A percentile compares a stretch with the other conserved stretches of the same genome.
Evolutionary conservation across 2,113 vertebrate species (phyloP).

Genomic region (Trogon melanurus): DNA sequence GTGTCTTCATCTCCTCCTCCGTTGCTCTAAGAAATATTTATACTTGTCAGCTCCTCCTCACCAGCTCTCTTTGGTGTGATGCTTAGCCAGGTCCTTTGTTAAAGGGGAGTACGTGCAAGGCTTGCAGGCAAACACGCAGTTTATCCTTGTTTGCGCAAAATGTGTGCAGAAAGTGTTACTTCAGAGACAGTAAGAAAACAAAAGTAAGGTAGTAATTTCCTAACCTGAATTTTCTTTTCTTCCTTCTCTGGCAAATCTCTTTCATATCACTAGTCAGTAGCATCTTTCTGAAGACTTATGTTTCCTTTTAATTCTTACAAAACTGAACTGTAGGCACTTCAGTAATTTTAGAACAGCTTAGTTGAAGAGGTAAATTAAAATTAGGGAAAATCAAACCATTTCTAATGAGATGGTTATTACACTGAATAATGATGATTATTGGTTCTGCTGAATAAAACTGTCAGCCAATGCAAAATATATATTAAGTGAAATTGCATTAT

Average conservation of each 20-base stretch:
- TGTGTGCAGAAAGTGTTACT: not conserved
- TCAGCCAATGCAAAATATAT: conserved; percentile 76
- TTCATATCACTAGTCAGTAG: conserved; percentile 9
- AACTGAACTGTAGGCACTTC: conserved; percentile 67
- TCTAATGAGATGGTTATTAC: conserved; percentile 75
- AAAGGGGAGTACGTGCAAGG: not conserved
- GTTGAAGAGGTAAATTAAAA: conserved; percentile 78
- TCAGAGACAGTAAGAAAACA: conserved; percentile 13
- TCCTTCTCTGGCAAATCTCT: conserved; percentile 36
- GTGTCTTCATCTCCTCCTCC: conserved; percentile 26
- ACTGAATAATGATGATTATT: conserved; percentile 76
- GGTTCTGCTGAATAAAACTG: conserved; percentile 79
- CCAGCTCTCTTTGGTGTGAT: not conserved
- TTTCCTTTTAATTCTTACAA: conserved; percentile 65
- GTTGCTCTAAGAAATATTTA: conserved; percentile 9
- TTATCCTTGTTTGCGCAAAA: conserved; percentile 38
- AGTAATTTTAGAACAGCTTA: conserved; percentile 58
- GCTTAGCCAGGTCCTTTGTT: not conserved
- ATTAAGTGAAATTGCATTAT: conserved; percentile 71
- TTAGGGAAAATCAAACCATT: conserved; percentile 75
- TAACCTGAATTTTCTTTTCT: conserved; percentile 33
- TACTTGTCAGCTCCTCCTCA: not conserved
- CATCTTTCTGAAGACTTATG: conserved; percentile 22
- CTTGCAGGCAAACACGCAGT: not conserved
- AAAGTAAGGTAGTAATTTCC: conserved; percentile 17